A percentile compares a stretch with the other conserved stretches of the same genome.
These are phyloP conservation scores for Sebastes dallii DNA, from an alignment of 2,797 vertebrate species.

Conservation along the genomic window DNA sequence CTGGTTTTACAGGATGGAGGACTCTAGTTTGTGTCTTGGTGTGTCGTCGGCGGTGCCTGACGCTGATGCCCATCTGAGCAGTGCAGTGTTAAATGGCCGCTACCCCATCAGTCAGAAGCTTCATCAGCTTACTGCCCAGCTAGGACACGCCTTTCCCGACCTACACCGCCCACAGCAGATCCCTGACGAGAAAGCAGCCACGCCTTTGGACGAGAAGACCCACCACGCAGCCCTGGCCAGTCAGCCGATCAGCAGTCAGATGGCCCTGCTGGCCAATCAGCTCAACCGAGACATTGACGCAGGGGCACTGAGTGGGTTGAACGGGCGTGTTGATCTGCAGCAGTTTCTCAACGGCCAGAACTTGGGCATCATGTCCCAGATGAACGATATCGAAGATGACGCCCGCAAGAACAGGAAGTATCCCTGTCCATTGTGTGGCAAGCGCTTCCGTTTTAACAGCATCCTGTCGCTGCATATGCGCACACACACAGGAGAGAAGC, in stretches of 20 bases:
- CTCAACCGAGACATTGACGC: conserved; percentile 95
- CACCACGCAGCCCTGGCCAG: conserved; percentile 90
- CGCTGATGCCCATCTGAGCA: conserved; percentile 92
- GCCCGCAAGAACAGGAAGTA: conserved; percentile 98
- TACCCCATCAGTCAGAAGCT: conserved; percentile 99
- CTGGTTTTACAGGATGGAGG: conserved; percentile 89
- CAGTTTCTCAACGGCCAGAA: conserved; percentile 99
- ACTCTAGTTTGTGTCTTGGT: conserved; percentile 99
- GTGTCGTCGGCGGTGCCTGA: conserved; percentile 94
- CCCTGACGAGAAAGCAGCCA: conserved; percentile 90
- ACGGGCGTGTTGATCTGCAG: conserved; percentile 95
- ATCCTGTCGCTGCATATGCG: conserved; percentile 98
- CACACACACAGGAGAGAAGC: conserved; percentile 98
- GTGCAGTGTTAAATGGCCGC: conserved; percentile 96
- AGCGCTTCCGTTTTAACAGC: conserved; percentile 98
- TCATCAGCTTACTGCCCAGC: conserved; percentile 96
- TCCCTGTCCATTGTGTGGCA: conserved; percentile 97
- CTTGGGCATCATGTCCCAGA: conserved; percentile 99
- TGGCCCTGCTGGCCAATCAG: conserved; percentile 96
- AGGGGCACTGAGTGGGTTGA: conserved; percentile 85
- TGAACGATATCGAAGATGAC: conserved; percentile 98
- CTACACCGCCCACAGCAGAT: conserved; percentile 93
- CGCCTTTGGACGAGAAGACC: conserved; percentile 91
- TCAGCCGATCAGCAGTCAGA: conserved; percentile 96
- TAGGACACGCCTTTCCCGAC: conserved; percentile 97